A percentile compares a stretch with the other conserved stretches of the same genome.
Evolutionary conservation across 2,888 invertebrate genomes (phyloP).

Genomic region (Digitonthophagus gazella): DNA sequence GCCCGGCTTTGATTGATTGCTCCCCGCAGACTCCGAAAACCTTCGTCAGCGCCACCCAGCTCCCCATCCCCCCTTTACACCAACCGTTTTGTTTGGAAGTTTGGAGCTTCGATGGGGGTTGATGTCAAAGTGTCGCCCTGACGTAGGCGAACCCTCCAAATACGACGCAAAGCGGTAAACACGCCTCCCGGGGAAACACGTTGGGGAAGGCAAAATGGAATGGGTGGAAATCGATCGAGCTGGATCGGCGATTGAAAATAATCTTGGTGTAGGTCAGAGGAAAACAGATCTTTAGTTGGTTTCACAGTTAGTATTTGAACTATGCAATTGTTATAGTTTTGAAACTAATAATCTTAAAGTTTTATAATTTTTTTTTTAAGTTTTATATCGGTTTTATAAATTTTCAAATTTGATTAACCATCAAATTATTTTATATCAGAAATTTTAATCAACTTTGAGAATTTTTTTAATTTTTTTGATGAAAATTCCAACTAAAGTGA

Average conservation of each 20-base stretch:
- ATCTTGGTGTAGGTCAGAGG: conserved; percentile 5
- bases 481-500: too few relatives aligned
- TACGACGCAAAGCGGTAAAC: background rate
- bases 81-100: conserved; percentile 20
- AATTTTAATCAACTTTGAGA: too few relatives aligned
- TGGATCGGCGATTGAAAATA: background rate
- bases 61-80: conserved; percentile 21
- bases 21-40: conserved; percentile 22
- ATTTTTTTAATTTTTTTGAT: too few relatives aligned
- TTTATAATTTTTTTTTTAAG: too few relatives aligned
- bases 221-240: background rate
- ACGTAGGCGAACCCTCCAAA: background rate
- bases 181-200: too few relatives aligned
- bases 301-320: background rate
- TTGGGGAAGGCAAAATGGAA: too few relatives aligned
- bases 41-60: conserved; percentile 19
- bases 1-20: conserved; percentile 33
- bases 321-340: too few relatives aligned
- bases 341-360: too few relatives aligned
- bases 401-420: too few relatives aligned
- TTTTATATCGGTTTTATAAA: too few relatives aligned
- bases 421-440: too few relatives aligned
- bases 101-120: background rate
- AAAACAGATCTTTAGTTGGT: background rate
- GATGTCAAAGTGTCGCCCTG: background rate